Conservation (phyloP, 2,888 invertebrate species). For the Trichacis sp. region DNA sequence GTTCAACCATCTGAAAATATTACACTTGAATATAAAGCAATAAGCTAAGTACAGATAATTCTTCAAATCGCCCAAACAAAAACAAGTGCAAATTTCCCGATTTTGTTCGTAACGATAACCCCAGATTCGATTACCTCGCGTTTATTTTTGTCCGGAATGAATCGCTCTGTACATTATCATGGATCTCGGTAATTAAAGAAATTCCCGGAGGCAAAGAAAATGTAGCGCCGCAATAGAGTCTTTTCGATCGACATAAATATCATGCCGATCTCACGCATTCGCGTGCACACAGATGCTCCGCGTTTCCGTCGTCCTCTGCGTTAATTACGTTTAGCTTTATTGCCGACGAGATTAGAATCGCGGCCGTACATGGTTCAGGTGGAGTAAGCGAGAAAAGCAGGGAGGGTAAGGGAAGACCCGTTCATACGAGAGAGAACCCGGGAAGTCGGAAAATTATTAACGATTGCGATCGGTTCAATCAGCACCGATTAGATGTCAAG, state of each 20-base stretch:
- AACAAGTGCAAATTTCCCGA: too few relatives aligned
- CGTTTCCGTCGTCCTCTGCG: slow-evolving; percentile 42
- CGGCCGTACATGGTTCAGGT: slow-evolving; percentile 37
- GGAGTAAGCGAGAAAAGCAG: slow-evolving; percentile 22
- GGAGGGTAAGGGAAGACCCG: slow-evolving; percentile 26
- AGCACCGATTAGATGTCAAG: slow-evolving; percentile 48
- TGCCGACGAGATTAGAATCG: slow-evolving; percentile 60
- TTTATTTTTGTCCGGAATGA: too few relatives aligned
- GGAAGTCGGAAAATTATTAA: slow-evolving; percentile 62
- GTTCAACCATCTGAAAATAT: too few relatives aligned
- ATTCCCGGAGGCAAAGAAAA: neutral
- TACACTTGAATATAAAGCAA: too few relatives aligned
- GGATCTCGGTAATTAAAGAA: neutral
- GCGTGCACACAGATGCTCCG: slow-evolving; percentile 14
- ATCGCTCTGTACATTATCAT: neutral
- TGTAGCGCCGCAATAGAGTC: neutral
- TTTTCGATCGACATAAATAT: slow-evolving; percentile 9
- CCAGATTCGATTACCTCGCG: too few relatives aligned
- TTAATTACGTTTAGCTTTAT: slow-evolving; percentile 62
- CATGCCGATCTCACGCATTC: slow-evolving; percentile 9
- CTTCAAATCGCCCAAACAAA: too few relatives aligned
- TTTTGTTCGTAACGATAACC: too few relatives aligned
- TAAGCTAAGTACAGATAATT: too few relatives aligned
- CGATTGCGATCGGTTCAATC: slow-evolving; percentile 46
- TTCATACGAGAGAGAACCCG: slow-evolving; percentile 36